Conservation (phyloP, 2,113 vertebrate genomes). For the Miniopterus natalensis region DNA sequence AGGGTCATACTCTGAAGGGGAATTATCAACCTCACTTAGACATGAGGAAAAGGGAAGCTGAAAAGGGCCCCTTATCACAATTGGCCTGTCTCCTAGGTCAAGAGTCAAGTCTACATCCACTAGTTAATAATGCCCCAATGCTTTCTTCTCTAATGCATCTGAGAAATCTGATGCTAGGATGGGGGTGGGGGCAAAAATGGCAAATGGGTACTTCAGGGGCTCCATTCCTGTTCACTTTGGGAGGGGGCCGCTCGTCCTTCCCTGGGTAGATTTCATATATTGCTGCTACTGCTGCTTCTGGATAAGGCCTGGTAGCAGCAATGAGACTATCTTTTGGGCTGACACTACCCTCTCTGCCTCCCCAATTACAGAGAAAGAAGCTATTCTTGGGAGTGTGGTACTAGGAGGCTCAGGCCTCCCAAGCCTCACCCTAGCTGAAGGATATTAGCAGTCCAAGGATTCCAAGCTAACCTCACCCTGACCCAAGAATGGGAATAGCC, state of each 20-base stretch:
- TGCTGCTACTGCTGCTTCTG: constrained; percentile 2
- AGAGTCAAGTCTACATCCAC: background rate
- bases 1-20: background rate
- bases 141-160: background rate
- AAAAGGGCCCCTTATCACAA: constrained; percentile 18
- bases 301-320: background rate
- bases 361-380: constrained; percentile 10
- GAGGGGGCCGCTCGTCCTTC: background rate
- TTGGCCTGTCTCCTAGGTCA: constrained; percentile 23
- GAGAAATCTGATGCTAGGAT: background rate
- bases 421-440: background rate
- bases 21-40: background rate
- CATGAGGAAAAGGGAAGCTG: background rate
- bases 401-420: background rate
- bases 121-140: constrained; percentile 35
- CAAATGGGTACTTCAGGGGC: background rate
- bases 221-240: background rate
- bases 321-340: background rate
- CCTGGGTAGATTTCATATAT: background rate
- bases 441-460: background rate
- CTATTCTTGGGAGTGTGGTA: background rate
- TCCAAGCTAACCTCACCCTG: background rate
- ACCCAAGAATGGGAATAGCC: background rate
- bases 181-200: background rate
- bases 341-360: background rate